Percentiles rank a stretch among this genome's conserved stretches.
Evolutionary conservation across 2,888 invertebrate species (phyloP).

Genomic region (Glaucopsyche alexis): DNA sequence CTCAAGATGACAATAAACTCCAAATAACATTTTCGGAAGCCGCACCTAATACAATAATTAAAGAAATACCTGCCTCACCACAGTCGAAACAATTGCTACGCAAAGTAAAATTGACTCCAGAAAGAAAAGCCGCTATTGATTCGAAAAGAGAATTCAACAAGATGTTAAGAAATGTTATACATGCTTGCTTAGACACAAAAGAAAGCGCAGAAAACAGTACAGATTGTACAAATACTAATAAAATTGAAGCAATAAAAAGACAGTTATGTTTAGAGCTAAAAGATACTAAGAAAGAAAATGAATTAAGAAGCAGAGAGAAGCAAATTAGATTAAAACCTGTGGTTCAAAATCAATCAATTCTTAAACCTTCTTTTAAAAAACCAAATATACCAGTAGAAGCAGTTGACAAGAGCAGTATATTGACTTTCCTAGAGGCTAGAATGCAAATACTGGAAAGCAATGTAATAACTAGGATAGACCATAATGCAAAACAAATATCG

Average conservation of each 20-base stretch:
- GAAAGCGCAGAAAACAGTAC: conserved; percentile 34
- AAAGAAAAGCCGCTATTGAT: conserved; percentile 62
- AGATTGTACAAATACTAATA: conserved; percentile 33
- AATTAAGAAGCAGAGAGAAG: not conserved
- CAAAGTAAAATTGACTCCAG: conserved; percentile 56
- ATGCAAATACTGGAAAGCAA: conserved; percentile 62
- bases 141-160: conserved; percentile 69
- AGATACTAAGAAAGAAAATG: conserved; percentile 1
- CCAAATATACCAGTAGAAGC: not conserved
- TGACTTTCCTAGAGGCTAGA: conserved; percentile 52
- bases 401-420: not conserved
- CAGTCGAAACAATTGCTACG: conserved; percentile 35
- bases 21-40: conserved; percentile 19
- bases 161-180: conserved; percentile 64
- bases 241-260: conserved; percentile 30
- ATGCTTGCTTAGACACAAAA: conserved; percentile 56
- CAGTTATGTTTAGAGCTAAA: conserved; percentile 21
- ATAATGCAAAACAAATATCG: conserved; percentile 59
- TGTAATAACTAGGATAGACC: conserved; percentile 61
- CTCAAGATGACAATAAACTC: conserved; percentile 19
- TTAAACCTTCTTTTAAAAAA: not conserved
- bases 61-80: conserved; percentile 15
- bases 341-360: conserved; percentile 23
- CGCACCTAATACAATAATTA: conserved; percentile 8
- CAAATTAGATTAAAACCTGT: not conserved